Evolutionary conservation across 30 jellyfish, hydroid and myxozoan genomes (phyloP).

Genomic region (Sanderia malayensis): DNA sequence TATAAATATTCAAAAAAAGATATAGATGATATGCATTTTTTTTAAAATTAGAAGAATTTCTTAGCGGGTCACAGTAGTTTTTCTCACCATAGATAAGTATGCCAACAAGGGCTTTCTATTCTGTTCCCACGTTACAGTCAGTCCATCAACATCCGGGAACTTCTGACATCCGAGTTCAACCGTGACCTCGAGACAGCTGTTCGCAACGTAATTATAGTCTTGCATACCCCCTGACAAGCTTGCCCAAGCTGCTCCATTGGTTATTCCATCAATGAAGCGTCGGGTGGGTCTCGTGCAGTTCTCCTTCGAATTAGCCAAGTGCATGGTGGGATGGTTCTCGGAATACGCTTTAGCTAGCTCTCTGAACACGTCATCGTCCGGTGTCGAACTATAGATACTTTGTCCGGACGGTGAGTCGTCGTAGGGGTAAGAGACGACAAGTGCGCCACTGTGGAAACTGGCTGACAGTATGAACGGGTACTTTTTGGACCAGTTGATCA

Average conservation of each 20-base stretch:
- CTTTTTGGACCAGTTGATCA: conserved; percentile 84
- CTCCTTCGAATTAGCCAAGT: conserved; percentile 89
- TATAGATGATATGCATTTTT: too few relatives aligned
- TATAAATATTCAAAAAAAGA: too few relatives aligned
- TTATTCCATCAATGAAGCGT: conserved; percentile 94
- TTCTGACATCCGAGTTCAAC: conserved; percentile 94
- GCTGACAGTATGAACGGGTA: conserved; percentile 93
- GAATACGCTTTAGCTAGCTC: conserved; percentile 94
- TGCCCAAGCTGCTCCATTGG: conserved; percentile 99
- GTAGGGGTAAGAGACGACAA: conserved; percentile 98
- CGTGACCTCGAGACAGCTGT: conserved; percentile 94
- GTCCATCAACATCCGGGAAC: conserved; percentile 68
- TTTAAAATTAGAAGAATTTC: too few relatives aligned
- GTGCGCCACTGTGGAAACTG: conserved; percentile 98
- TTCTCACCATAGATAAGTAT: conserved; percentile 80
- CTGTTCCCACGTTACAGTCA: conserved; percentile 79
- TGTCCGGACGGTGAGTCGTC: conserved; percentile 99
- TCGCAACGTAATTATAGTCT: conserved; percentile 90
- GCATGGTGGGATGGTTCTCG: conserved; percentile 99
- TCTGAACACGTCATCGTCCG: conserved; percentile 99
- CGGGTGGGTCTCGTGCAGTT: conserved; percentile 83
- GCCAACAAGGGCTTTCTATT: conserved; percentile 76
- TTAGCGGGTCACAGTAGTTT: too few relatives aligned
- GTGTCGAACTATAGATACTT: conserved; percentile 96
- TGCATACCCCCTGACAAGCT: conserved; percentile 97